These are phyloP conservation scores for Patella caerulea DNA, from an alignment of 2,888 invertebrate species.

Conservation along the genomic window DNA sequence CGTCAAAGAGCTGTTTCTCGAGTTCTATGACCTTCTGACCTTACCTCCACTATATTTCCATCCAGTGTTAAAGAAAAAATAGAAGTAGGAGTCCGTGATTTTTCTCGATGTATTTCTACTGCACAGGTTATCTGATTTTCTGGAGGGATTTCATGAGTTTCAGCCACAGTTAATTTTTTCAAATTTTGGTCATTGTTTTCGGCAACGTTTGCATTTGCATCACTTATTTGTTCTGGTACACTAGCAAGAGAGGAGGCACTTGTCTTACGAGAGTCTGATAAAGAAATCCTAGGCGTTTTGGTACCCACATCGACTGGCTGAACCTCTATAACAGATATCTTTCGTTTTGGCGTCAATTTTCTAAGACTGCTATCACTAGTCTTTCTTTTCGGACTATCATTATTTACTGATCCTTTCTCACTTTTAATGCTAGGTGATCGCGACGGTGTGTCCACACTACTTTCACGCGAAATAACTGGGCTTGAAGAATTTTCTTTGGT, in stretches of 20 bases:
- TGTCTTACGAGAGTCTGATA: neutral
- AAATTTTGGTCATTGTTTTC: neutral
- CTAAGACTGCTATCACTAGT: neutral
- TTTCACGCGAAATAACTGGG: neutral
- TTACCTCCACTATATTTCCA: neutral
- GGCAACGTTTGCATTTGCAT: constrained; percentile 3
- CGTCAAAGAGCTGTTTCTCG: neutral
- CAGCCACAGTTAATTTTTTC: neutral
- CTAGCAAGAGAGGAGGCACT: constrained; percentile 4
- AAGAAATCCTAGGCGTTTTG: neutral
- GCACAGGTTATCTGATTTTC: constrained; percentile 61
- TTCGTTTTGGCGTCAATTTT: neutral
- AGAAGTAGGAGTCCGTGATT: constrained; percentile 47
- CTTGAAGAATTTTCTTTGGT: neutral
- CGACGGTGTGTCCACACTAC: neutral
- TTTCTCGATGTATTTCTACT: constrained; percentile 63
- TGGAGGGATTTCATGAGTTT: constrained; percentile 39
- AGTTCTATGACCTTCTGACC: constrained; percentile 2
- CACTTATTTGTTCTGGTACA: neutral
- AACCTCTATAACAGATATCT: neutral
- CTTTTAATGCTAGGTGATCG: neutral
- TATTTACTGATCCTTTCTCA: neutral
- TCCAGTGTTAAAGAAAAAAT: constrained; percentile 20
- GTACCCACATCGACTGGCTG: neutral
- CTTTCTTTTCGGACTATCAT: neutral